Base-by-base conservation (phyloP, 2,888 invertebrate species). In the Drosophila nr. fundita region DNA sequence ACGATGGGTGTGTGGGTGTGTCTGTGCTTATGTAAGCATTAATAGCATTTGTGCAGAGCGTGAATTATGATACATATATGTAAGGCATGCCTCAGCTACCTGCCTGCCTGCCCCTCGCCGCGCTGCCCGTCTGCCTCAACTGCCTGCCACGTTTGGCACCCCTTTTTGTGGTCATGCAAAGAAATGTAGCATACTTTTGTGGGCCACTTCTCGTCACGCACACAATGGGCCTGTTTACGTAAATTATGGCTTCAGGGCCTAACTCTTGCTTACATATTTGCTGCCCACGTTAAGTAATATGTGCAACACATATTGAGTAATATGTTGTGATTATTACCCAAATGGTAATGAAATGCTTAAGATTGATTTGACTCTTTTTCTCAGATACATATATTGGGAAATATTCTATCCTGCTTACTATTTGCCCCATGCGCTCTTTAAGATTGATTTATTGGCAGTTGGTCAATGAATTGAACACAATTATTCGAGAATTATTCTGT, bases 41-140 rank as follows among this genome's bases (percentile, higher is more conserved):
- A 84, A 82, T 78, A 74, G 68, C 90, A 82, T 81, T 89, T 84
- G 82, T 82, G 79, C 90, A 68, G 78, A 73, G 88, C 88, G 68
- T 76, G 73, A 83, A 64, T 70, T 71, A 68, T 74, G 80, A 68
- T 82, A 18, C 24, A 36, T 36, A 34, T 78, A 62, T 82, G 55
- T 68, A 80, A 74, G 80, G 76, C 77, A 75, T 75, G 68, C 71
- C 80, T 53, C 36, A 53, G 48, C 70, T 57, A 58, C 8, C 60
- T 52, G 42, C 21, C 60, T 52, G 42, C 21, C 21, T 8, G 2
- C 1, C 24, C 45, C 45, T 1, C 8, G 45, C 2, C 45, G 8
- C 4, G 21, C 55, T 57, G 40, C 27, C 8, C 21, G 15, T 11
- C 48, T 75, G 77, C 71, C 80, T 50, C 36, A 38, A 24, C 42